Evolutionary conservation across 2,797 vertebrate species (phyloP).

Genomic region (Dromococcyx pavoninus): DNA sequence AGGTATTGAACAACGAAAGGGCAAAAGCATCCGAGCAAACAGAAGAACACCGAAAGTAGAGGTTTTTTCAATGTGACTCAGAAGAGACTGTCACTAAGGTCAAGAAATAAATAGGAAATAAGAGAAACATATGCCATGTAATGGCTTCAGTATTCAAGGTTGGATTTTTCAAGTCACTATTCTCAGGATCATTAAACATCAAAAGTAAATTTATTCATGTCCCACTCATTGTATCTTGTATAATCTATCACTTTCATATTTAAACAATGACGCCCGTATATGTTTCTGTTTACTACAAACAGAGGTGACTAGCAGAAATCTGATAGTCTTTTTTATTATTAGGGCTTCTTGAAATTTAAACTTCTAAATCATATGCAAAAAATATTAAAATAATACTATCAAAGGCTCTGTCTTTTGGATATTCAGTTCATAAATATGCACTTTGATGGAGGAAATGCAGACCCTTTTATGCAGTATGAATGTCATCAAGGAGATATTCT

Average conservation of each 20-base stretch:
- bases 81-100: background rate
- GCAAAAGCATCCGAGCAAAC: rapidly evolving
- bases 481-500: conserved; percentile 76
- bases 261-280: conserved; percentile 1
- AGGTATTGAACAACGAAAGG: background rate
- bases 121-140: background rate
- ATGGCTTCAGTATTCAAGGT: background rate
- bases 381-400: conserved; percentile 72
- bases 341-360: conserved; percentile 53
- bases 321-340: conserved; percentile 45
- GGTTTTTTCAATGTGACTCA: background rate
- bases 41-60: background rate
- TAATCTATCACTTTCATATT: conserved; percentile 30
- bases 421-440: conserved; percentile 74
- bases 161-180: background rate
- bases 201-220: conserved; percentile 45
- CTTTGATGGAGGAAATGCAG: conserved; percentile 70
- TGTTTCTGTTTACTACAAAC: conserved; percentile 51
- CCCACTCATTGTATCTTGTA: background rate
- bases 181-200: conserved; percentile 17
- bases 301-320: conserved; percentile 23
- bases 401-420: conserved; percentile 35
- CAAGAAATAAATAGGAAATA: conserved; percentile 4
- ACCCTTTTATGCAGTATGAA: conserved; percentile 71
- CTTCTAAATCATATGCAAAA: conserved; percentile 60